Base-by-base conservation (phyloP, 2,888 invertebrate genomes). In the Dioctria linearis region DNA sequence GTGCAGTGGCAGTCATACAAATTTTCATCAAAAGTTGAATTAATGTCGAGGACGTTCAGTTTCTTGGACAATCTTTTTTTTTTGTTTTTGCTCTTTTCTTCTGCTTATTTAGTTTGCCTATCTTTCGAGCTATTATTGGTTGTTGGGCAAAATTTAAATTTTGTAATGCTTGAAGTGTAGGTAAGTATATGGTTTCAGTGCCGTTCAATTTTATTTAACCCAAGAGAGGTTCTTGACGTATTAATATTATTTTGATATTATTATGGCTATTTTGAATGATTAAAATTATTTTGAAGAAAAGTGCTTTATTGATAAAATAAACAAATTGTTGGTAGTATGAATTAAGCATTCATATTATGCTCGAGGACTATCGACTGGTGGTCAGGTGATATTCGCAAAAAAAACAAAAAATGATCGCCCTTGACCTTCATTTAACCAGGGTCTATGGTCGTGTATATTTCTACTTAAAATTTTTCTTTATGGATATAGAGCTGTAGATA, bases 41-140 rank as follows among this genome's bases (percentile, higher is more conserved):
- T 73, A 73, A 73, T 78, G 78, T 78, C 78, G 78, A 78, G 78
- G 78, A 66, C 78, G 78, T 65, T 78, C 13, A 54, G 78, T 78
- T 78, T 63, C 61, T 76, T 63, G 49, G 25, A 54, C 42, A 9
- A 63, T 65, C 61, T 78, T 78, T 39, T 78, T 66, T 49, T 76
- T 46, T 37, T 42, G 42, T 75, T 57, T 54, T 66, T 54, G 54
- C 39, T 40, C 39, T 4, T 65, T 51, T 6, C n/a, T 51, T 54
- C 40, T 13, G 25, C 49, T 76, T 76, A 51, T 25, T 54, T 11
- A 54, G n/a, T 46, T 46, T 46, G 9, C 9, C 6, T 9, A 46
- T 46, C 49, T 25, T 25, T 25, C 25, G 1, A 25, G 25, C 25
- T 25, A 25, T 25, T 25, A 25, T 25, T 25, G 25, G 25, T 25